phyloP scores from a whole-genome alignment of 2,797 vertebrate genomes.

The Molossus alvarezi region DNA sequence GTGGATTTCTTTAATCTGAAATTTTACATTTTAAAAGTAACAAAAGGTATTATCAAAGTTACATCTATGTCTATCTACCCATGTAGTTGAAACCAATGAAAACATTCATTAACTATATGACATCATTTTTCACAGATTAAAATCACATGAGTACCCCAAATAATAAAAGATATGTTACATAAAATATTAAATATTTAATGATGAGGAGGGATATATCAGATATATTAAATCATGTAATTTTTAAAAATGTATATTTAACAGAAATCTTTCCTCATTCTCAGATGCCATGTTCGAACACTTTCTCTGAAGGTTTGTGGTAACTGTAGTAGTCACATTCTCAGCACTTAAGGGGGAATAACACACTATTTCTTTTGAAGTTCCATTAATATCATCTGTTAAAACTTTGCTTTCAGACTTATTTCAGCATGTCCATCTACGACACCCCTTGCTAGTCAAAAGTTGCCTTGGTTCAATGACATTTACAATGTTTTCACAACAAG shows the following conservation, averaged over 20 bases:
- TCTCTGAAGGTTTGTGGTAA: not conserved
- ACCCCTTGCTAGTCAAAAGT: not conserved
- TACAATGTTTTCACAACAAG: not conserved
- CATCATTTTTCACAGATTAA: not conserved
- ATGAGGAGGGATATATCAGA: not conserved
- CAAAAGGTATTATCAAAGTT: not conserved
- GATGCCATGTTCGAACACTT: not conserved
- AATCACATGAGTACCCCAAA: not conserved
- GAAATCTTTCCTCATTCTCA: not conserved
- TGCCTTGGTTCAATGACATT: constrained; percentile 9
- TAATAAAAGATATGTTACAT: not conserved
- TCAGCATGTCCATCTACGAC: not conserved
- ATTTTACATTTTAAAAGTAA: not conserved
- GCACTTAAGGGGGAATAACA: not conserved
- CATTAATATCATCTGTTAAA: not conserved
- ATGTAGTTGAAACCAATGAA: not conserved
- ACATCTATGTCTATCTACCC: not conserved
- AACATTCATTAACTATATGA: not conserved
- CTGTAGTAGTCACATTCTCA: not conserved
- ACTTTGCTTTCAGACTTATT: not conserved
- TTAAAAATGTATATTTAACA: not conserved
- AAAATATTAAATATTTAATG: not conserved
- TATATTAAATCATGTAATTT: not conserved
- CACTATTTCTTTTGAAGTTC: not conserved
- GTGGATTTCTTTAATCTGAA: not conserved